Evolutionary conservation across 2,113 vertebrate species (phyloP).

Genomic region (Anhinga anhinga): DNA sequence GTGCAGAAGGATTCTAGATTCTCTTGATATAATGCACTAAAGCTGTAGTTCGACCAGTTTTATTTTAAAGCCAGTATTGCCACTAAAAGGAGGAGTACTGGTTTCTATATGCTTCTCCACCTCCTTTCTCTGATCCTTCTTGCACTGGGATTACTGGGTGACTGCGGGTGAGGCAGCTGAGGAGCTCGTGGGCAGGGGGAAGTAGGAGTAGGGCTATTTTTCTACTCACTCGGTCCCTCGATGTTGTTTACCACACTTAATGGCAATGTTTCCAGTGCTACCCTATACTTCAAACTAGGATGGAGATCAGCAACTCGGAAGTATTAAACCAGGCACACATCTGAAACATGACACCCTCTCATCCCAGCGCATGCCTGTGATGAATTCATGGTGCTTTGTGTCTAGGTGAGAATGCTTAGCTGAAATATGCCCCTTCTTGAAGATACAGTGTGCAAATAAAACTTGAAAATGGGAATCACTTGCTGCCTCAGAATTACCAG

Average conservation of each 20-base stretch:
- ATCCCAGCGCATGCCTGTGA: background rate
- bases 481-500: background rate
- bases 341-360: background rate
- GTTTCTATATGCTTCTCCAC: background rate
- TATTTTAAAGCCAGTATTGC: background rate
- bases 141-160: background rate
- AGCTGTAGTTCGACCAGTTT: background rate
- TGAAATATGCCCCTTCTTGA: background rate
- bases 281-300: background rate
- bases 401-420: background rate
- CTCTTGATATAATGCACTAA: background rate
- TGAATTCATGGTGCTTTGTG: background rate
- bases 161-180: background rate
- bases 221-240: background rate
- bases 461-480: background rate
- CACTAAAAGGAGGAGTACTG: background rate
- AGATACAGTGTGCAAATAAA: background rate
- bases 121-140: background rate
- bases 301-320: background rate
- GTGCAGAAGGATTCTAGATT: background rate
- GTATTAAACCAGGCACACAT: rapidly evolving
- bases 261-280: background rate
- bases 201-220: background rate
- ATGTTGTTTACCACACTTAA: background rate
- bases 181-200: background rate